Evolutionary conservation across 2,888 invertebrate species (phyloP).

Genomic region (Philereme transversata): DNA sequence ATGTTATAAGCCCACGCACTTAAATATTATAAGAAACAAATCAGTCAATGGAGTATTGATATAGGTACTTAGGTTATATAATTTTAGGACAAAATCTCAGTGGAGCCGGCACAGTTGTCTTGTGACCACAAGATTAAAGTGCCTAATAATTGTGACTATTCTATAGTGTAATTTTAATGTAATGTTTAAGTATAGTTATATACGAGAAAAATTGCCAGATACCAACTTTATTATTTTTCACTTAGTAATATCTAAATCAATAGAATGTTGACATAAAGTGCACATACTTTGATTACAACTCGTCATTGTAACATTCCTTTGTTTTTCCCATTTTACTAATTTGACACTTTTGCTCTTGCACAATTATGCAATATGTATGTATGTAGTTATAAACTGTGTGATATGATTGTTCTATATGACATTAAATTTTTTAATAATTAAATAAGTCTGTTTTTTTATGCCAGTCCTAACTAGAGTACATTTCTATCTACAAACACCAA

Average conservation of each 20-base stretch:
- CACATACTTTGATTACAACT: not conserved
- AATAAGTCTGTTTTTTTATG: not conserved
- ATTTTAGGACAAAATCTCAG: not conserved
- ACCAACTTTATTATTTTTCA: too few species aligned
- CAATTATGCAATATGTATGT: not conserved
- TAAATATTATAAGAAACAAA: not conserved
- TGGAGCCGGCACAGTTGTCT: not conserved
- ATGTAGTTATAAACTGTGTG: constrained; percentile 5
- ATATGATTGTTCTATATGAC: constrained; percentile 22
- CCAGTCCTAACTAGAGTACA: too few species aligned
- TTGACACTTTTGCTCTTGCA: not conserved
- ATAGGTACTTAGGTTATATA: not conserved
- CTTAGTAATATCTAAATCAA: not conserved
- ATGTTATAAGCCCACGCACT: not conserved
- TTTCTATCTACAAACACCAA: too few species aligned
- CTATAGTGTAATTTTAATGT: not conserved
- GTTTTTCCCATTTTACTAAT: not conserved
- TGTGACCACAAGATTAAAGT: too few species aligned
- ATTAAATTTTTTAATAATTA: constrained; percentile 14
- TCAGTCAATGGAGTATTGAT: not conserved
- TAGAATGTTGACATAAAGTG: not conserved
- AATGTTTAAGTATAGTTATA: not conserved
- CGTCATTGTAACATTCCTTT: not conserved
- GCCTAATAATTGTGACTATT: not conserved
- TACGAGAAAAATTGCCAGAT: too few species aligned